Conservation (phyloP, 2,888 invertebrate species). For the Aphrophora alni region DNA sequence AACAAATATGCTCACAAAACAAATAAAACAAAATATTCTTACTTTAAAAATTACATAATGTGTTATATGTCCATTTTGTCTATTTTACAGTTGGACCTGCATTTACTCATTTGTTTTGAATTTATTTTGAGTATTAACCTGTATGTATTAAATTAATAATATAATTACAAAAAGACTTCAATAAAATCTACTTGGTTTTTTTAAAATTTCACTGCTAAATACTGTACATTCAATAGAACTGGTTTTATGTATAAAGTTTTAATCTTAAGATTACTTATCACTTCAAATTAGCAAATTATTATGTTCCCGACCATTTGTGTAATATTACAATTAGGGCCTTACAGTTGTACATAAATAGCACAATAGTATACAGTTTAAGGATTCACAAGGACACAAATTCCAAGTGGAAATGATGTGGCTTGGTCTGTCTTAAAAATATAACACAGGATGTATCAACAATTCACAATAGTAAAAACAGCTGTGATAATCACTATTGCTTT, state of each 20-base stretch:
- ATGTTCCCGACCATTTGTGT: conserved; percentile 34
- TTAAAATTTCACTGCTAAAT: not conserved
- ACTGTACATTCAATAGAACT: conserved; percentile 45
- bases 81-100: no score
- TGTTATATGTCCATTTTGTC: no score
- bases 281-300: conserved; percentile 35
- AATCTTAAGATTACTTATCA: conserved; percentile 37
- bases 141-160: no score
- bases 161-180: not conserved
- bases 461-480: conserved; percentile 2
- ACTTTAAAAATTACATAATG: no score
- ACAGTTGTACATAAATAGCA: conserved; percentile 35
- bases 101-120: no score
- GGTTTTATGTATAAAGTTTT: conserved; percentile 46
- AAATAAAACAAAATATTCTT: no score
- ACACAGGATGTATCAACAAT: not conserved
- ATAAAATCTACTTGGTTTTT: not conserved
- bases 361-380: conserved; percentile 5
- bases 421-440: not conserved
- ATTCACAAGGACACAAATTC: not conserved
- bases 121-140: no score
- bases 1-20: no score
- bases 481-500: not conserved
- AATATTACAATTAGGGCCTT: conserved; percentile 41
- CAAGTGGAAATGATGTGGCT: not conserved